Conservation (phyloP, 2,113 vertebrate genomes). For the Strix aluco region DNA sequence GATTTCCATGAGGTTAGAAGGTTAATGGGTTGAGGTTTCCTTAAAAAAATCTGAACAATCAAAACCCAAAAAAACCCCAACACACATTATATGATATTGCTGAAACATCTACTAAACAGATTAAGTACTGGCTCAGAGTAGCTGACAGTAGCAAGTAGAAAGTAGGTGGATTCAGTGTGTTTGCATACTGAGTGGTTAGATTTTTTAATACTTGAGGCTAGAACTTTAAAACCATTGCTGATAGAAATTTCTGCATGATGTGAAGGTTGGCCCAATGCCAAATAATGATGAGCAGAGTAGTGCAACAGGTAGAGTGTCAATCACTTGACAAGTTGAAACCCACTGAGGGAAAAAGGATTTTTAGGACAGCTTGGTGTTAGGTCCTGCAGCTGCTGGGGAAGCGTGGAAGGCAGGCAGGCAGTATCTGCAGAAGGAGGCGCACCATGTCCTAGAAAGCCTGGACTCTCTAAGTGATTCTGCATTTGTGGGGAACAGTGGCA, state of each 20-base stretch:
- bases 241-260: background rate
- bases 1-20: conserved; percentile 13
- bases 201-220: background rate
- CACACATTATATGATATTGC: background rate
- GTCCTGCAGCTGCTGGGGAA: background rate
- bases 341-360: background rate
- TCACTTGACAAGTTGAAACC: background rate
- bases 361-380: background rate
- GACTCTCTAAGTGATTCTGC: background rate
- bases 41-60: background rate
- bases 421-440: background rate
- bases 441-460: background rate
- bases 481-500: background rate
- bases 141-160: background rate
- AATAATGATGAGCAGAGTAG: background rate
- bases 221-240: background rate
- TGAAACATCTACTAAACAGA: background rate
- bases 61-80: background rate
- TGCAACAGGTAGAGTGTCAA: background rate
- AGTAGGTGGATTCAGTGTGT: background rate
- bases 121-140: background rate
- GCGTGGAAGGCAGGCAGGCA: background rate
- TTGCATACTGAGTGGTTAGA: background rate
- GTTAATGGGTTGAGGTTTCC: conserved; percentile 50
- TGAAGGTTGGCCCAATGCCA: background rate